Conservation (phyloP, 2,888 invertebrate genomes). For the Ornithoptera alexandrae region DNA sequence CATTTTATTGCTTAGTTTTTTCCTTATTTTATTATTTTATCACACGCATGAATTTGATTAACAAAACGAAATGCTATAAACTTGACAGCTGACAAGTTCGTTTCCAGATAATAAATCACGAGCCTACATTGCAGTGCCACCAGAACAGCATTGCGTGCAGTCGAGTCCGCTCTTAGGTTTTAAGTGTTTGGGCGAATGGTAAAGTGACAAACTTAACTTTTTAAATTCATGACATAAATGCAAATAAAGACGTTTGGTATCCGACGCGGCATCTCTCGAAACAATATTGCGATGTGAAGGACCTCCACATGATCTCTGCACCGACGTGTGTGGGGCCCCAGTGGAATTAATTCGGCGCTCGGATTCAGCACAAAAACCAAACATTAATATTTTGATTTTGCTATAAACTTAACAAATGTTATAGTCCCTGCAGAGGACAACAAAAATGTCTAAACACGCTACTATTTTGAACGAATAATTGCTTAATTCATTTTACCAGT, state of each 20-base stretch:
- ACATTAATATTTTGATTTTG: too few species aligned
- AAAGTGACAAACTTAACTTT: slow-evolving; percentile 46
- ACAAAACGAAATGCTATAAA: slow-evolving; percentile 5
- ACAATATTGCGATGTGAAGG: slow-evolving; percentile 46
- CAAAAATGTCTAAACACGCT: too few species aligned
- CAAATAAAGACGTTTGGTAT: slow-evolving; percentile 49
- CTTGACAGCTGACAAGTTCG: slow-evolving; percentile 22
- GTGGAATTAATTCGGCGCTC: not conserved
- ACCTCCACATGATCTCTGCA: slow-evolving; percentile 34
- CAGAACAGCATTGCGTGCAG: not conserved
- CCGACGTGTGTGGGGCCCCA: not conserved
- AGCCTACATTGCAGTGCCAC: not conserved
- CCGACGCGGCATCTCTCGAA: slow-evolving; percentile 43
- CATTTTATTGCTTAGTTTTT: slow-evolving; percentile 5
- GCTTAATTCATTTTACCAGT: too few species aligned
- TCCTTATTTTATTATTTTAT: slow-evolving; percentile 6
- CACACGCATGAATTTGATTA: slow-evolving; percentile 18
- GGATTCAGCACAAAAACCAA: not conserved
- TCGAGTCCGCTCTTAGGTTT: not conserved
- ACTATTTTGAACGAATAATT: too few species aligned
- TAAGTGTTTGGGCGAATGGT: slow-evolving; percentile 33
- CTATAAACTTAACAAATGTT: too few species aligned
- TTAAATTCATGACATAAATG: slow-evolving; percentile 45
- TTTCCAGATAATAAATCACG: slow-evolving; percentile 1
- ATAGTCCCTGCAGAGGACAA: too few species aligned